Conservation (phyloP, 2,113 vertebrate genomes). For the Scomber colias region DNA sequence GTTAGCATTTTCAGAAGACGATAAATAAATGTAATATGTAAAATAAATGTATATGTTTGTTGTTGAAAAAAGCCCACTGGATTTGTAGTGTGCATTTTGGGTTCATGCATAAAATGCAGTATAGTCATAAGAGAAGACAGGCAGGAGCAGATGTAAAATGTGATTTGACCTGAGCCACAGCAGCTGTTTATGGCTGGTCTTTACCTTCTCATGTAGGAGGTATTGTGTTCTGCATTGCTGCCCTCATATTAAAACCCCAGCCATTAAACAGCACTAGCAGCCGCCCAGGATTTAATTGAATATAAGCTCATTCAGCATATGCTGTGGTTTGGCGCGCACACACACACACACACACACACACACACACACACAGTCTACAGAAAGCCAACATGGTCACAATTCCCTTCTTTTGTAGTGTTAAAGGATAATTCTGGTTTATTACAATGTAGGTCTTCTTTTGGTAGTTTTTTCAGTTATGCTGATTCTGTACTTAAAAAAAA, state of each 20-base stretch:
- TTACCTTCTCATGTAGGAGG: conserved; percentile 33
- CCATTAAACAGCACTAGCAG: conserved; percentile 75
- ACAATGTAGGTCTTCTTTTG: no score
- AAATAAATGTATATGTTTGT: no score
- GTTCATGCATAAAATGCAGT: neutral
- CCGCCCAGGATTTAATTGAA: conserved; percentile 77
- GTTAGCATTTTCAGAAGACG: neutral
- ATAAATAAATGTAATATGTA: neutral
- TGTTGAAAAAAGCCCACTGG: no score
- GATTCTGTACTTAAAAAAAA: neutral
- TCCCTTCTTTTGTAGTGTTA: neutral
- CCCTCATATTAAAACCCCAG: conserved; percentile 71
- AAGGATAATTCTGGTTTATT: neutral
- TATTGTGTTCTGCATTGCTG: conserved; percentile 72
- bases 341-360: neutral
- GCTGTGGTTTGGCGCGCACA: conserved; percentile 19
- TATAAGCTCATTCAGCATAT: conserved; percentile 56
- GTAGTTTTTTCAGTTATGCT: neutral
- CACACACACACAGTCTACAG: neutral
- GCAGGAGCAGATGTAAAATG: neutral
- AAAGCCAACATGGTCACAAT: neutral
- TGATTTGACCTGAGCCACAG: conserved; percentile 12
- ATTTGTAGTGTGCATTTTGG: no score
- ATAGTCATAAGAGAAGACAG: neutral
- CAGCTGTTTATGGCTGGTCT: conserved; percentile 41